Evolutionary conservation across 2,113 vertebrate species (phyloP), one percentile per base, ranked within the genome.

Genomic region (Grammomys surdaster): DNA sequence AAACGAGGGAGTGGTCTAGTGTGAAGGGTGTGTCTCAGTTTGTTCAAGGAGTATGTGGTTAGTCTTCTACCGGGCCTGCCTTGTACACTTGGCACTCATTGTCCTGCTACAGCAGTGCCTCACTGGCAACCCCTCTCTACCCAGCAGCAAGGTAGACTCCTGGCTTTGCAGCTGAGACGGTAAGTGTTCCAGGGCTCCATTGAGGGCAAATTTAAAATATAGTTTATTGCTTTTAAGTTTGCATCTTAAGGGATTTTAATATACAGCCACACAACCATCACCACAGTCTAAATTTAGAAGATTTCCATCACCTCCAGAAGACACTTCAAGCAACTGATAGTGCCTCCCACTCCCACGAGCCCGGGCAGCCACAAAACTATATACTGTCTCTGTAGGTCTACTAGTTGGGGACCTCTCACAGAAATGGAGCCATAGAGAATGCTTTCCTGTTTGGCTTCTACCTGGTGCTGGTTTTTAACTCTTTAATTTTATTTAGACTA

Each of bases 401-500:
- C 77, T 26, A 73, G 93, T 89, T 63, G 76, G 84, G 77, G 81
- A 87, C 8, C 26, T 63, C 81, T 94, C 76, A 17, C 60, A 11
- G 33, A 69, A 72, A 17, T n/a, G 36, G 77, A 72, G 48, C 48
- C 43, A 10, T 31, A n/a, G 1, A 73, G 0, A 65, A 10, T 75
- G 17, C 19, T 85, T 87, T 28, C 70, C 17, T 72, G 58, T 84
- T 13, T 96, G 78, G 4, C 24, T 91, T 73, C 86, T 20, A 22
- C 20, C 5, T 40, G 78, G 75, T 43, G 22, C 63, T 75, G 69
- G 22, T 54, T 51, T 75, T 96, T 86, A 81, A 81, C 54, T 92
- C 78, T 93, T 75, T 88, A 70, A 69, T 95, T 95, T 87, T 93
- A 58, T 95, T 93, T 86, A 93, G 43, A 63, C 88, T 88, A 93